Evolutionary conservation across 1,140 invertebrate genomes (phyloP).

Genomic region (Stegodyphus mimosarum): DNA sequence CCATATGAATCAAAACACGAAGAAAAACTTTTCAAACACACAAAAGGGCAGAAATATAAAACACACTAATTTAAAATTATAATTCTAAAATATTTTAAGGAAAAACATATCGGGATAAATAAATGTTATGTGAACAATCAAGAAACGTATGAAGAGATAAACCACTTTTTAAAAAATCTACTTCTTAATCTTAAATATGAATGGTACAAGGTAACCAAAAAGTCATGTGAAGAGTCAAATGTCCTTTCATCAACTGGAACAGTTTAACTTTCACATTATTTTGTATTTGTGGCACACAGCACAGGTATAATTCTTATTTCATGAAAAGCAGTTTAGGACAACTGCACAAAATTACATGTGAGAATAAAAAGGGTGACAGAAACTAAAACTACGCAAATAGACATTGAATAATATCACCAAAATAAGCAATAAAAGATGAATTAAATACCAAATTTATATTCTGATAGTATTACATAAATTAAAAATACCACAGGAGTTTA

Average conservation of each 20-base stretch:
- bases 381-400: no score
- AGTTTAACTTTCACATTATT: not conserved
- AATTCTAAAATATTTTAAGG: not conserved
- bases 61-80: not conserved
- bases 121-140: slow-evolving; percentile 6
- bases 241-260: not conserved
- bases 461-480: no score
- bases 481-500: no score
- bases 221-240: not conserved
- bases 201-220: not conserved
- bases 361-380: no score
- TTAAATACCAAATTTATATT: no score
- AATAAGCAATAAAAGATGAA: no score
- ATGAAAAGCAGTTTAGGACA: not conserved
- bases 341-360: no score
- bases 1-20: not conserved
- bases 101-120: not conserved
- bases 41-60: not conserved
- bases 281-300: not conserved
- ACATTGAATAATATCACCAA: no score
- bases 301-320: not conserved
- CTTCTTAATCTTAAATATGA: not conserved
- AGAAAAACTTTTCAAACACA: not conserved
- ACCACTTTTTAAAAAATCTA: not conserved
- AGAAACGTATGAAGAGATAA: slow-evolving; percentile 2